Conservation (phyloP, 2,888 invertebrate species). For the Abrostola triplasia region DNA sequence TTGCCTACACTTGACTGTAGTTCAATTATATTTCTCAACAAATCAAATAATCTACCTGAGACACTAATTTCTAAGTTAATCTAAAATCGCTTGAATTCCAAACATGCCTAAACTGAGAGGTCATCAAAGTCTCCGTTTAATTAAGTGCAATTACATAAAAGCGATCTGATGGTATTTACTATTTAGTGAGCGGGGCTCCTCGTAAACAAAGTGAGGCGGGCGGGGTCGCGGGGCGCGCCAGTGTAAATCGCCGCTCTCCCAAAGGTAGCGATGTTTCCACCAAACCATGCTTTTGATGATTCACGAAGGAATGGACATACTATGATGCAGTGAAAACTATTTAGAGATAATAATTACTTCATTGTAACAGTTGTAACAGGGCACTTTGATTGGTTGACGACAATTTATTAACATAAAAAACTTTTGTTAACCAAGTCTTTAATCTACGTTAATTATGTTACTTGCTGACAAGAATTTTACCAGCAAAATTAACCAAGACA, state of each 20-base stretch:
- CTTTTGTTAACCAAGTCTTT: too few species aligned
- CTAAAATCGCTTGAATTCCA: not conserved
- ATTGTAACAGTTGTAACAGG: too few species aligned
- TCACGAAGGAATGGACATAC: constrained; percentile 22
- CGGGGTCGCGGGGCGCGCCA: constrained; percentile 12
- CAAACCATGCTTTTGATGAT: constrained; percentile 16
- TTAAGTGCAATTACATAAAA: constrained; percentile 16
- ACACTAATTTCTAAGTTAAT: too few species aligned
- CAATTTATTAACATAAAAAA: too few species aligned
- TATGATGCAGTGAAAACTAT: not conserved
- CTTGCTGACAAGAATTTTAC: too few species aligned
- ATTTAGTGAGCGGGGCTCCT: not conserved
- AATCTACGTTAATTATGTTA: too few species aligned
- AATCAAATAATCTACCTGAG: too few species aligned
- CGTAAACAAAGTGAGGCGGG: constrained; percentile 5
- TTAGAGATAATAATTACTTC: too few species aligned
- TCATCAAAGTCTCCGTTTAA: constrained; percentile 9
- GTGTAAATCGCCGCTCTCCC: constrained; percentile 29
- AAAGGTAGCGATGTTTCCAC: constrained; percentile 23
- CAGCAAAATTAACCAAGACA: too few species aligned
- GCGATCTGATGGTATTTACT: constrained; percentile 5
- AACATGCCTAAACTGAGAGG: not conserved
- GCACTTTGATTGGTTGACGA: too few species aligned
- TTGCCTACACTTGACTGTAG: too few species aligned
- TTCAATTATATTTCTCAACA: too few species aligned